Conservation (phyloP, 1,140 invertebrate genomes). For the Venustaconcha ellipsiformis region DNA sequence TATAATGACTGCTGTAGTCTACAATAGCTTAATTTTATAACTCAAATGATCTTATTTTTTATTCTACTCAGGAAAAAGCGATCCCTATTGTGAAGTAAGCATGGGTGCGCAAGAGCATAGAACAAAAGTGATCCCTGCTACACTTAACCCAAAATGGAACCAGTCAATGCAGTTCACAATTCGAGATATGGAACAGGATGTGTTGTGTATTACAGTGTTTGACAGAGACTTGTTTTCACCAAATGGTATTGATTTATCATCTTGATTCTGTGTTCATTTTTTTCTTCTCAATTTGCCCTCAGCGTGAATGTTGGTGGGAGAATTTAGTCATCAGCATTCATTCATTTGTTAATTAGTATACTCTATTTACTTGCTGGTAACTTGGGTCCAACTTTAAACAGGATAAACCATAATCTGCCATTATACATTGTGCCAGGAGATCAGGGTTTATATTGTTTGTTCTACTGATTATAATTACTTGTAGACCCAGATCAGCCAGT, state of each 20-base stretch:
- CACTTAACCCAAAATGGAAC: constrained; percentile 81
- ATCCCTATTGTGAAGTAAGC: constrained; percentile 84
- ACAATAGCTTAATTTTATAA: too few relatives aligned
- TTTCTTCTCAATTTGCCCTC: neutral
- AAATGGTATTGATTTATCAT: constrained; percentile 74
- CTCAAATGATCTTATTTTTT: neutral
- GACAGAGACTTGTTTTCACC: constrained; percentile 83
- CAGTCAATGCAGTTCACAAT: constrained; percentile 87
- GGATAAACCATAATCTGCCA: too few relatives aligned
- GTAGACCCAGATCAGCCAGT: too few relatives aligned
- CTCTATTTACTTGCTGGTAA: too few relatives aligned
- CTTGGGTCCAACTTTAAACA: too few relatives aligned
- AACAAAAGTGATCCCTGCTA: constrained; percentile 76
- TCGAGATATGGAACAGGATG: constrained; percentile 80
- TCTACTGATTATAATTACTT: too few relatives aligned
- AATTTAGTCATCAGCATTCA: neutral
- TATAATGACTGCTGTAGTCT: too few relatives aligned
- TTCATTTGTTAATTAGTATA: neutral
- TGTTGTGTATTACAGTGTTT: constrained; percentile 83
- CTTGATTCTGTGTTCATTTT: neutral
- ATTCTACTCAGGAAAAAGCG: constrained; percentile 67
- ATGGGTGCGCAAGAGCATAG: constrained; percentile 83
- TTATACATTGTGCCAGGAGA: too few relatives aligned
- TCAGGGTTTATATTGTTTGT: too few relatives aligned
- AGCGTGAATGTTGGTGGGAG: neutral